Evolutionary conservation across 2,113 vertebrate species (phyloP).

Genomic region (Cyanoramphus novaezelandiae): DNA sequence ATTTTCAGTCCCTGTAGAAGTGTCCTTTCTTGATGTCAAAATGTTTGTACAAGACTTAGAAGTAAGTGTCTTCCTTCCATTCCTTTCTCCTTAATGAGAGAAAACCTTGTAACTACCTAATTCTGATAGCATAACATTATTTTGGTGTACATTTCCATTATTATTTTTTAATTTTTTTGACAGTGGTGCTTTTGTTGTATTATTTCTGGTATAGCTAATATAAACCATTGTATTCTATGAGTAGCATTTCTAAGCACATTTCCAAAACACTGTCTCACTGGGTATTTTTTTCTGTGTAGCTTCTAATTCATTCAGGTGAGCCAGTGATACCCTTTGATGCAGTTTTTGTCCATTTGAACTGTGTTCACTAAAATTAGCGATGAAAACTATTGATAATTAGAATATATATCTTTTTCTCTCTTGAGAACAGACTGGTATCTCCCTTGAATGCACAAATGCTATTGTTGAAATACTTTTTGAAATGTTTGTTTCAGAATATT

Average conservation of each 20-base stretch:
- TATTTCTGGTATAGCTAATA: neutral
- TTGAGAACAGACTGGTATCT: neutral
- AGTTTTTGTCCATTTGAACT: neutral
- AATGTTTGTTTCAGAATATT: slow-evolving; percentile 77
- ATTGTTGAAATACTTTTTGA: neutral
- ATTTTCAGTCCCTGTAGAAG: slow-evolving; percentile 79
- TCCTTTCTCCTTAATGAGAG: neutral
- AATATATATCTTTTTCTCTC: neutral
- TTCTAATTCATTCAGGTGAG: neutral
- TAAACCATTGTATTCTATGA: neutral
- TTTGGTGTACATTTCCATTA: neutral
- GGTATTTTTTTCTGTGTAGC: neutral
- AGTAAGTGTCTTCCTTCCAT: slow-evolving; percentile 69
- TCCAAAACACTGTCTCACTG: neutral
- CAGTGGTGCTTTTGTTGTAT: neutral
- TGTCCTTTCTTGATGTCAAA: slow-evolving; percentile 87
- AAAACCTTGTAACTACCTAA: neutral
- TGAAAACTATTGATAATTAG: neutral
- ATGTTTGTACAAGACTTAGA: slow-evolving; percentile 87
- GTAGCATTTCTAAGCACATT: neutral
- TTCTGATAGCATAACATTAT: neutral
- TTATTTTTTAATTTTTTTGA: neutral
- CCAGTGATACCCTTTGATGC: neutral
- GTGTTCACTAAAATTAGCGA: neutral
- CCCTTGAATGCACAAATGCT: neutral